Evolutionary conservation across 2,113 vertebrate species (phyloP), one percentile per base, ranked within the genome.

Genomic region (Aspidoscelis tigris): DNA sequence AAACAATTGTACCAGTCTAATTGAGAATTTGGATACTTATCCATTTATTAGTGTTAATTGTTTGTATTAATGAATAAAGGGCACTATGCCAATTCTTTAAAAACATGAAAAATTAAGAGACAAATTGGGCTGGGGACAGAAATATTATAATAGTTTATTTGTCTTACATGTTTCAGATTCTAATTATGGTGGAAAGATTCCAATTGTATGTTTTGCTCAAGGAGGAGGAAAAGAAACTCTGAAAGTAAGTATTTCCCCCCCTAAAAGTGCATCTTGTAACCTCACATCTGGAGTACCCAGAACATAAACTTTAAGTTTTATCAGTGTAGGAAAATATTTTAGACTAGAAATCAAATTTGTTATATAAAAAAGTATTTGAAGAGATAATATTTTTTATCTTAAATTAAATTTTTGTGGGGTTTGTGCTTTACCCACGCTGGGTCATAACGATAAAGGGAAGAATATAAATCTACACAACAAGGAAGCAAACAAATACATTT

Each of bases 171-270:
- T 91, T 77, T 71, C 89, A 97, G 96, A 96, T 87, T 97, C 96
- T 16, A 96, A 96, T 90, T 97, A 97, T 0, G 96, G 96, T 53
- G 96, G 96, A 53, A 97, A 97, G 90, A 96, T 97, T 75, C 96
- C 96, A 43, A 96, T 97, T 50, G 96, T 97, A 47, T 97, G 96
- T 75, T 97, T 97, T 92, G 95, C 93, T 20, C 96, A 97, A 89
- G 96, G 96, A 89, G 96, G 96, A 76, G 96, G 96, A 58, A 96
- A 93, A 78, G 96, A 97, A 88, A 96, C 96, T 76, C 88, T 97
- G 76, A 97, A 95, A 92, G 96, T 97, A 90, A 95, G 95, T 93
- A 55, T 69, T 66, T 21, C 6, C 76, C 70, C 16, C 80, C 2
- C 43, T 10, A 2, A 24, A 65, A 47, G 12, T 8, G 26, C 33